These are phyloP conservation scores for Bombus sibiricus DNA, from an alignment of 1,140 invertebrate genomes.

Conservation along the genomic window DNA sequence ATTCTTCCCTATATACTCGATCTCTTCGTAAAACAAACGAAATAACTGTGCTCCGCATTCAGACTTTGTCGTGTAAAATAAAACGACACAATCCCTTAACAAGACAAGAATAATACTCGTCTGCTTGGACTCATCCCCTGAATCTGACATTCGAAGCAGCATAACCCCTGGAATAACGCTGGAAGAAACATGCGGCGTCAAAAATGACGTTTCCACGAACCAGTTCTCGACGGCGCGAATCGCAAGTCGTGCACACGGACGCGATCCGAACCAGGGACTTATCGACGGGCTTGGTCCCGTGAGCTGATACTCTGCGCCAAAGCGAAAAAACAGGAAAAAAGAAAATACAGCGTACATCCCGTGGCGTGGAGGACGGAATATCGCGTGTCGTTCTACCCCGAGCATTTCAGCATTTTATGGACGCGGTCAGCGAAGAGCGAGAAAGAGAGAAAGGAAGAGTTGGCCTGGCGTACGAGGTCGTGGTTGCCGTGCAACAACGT, in stretches of 20 bases:
- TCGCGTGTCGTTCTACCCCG: slow-evolving; percentile 61
- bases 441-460: neutral
- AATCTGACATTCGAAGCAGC: no score
- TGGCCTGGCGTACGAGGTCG: slow-evolving; percentile 28
- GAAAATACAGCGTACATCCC: slow-evolving; percentile 28
- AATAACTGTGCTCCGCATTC: no score
- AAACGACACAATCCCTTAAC: no score
- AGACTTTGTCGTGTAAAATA: no score
- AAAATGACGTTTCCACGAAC: no score
- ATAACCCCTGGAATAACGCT: no score
- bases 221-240: no score
- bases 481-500: slow-evolving; percentile 34
- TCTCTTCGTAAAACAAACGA: no score
- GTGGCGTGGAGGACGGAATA: slow-evolving; percentile 52
- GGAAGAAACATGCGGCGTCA: no score
- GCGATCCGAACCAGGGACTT: slow-evolving; percentile 27
- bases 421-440: slow-evolving; percentile 26
- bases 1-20: no score
- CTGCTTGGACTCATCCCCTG: no score
- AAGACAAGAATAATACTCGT: no score
- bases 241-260: slow-evolving; percentile 14
- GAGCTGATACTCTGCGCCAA: slow-evolving; percentile 43
- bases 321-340: slow-evolving; percentile 16
- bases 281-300: slow-evolving; percentile 44
- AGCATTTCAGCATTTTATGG: slow-evolving; percentile 69